phyloP scores from a whole-genome alignment of 2,113 vertebrate species.

The Tetrax tetrax region DNA sequence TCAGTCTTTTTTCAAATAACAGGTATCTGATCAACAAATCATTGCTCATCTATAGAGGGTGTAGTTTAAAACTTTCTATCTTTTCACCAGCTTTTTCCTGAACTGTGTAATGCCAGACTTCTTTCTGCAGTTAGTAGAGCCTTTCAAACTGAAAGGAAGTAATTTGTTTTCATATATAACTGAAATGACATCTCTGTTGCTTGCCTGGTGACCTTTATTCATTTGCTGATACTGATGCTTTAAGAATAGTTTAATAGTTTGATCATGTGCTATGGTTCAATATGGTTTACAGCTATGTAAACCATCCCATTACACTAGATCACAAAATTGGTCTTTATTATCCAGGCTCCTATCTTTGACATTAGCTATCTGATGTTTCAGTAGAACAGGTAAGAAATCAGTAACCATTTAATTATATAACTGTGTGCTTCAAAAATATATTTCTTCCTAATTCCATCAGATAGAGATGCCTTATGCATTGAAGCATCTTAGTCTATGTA shows the following conservation, averaged over 20 bases:
- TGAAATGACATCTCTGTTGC: neutral
- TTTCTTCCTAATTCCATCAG: neutral
- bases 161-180: neutral
- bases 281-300: neutral
- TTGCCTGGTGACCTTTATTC: neutral
- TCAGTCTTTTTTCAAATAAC: constrained; percentile 6
- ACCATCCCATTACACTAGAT: neutral
- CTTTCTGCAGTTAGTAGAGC: neutral
- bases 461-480: neutral
- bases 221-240: neutral
- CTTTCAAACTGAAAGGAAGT: neutral
- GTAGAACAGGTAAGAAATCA: neutral
- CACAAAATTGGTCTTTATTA: neutral
- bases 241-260: neutral
- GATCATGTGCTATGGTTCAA: neutral
- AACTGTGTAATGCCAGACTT: neutral
- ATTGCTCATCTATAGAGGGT: neutral
- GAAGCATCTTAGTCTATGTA: neutral
- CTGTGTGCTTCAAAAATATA: neutral
- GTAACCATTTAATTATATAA: neutral
- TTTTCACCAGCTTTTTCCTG: neutral
- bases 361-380: neutral
- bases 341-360: neutral
- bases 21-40: neutral
- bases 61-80: neutral